Percentiles rank a stretch among this genome's conserved stretches.
phyloP scores from a whole-genome alignment of 2,888 invertebrate species.

The Listrodromus nycthemerus region DNA sequence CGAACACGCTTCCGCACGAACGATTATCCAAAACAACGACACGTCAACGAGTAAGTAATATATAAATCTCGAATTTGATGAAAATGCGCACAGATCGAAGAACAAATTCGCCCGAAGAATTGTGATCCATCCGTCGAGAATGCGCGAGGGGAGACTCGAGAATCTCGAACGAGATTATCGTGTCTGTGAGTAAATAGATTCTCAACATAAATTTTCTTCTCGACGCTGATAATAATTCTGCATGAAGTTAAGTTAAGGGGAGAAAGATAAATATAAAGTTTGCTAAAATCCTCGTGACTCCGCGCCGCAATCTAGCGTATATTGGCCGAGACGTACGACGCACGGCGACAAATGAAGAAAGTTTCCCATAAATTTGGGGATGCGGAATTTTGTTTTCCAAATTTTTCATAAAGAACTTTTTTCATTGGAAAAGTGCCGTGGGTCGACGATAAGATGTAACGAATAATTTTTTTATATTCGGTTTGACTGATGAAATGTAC shows the following conservation, averaged over 20 bases:
- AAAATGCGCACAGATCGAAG: not conserved
- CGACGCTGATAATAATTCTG: conserved; percentile 1
- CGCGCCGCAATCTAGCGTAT: not conserved
- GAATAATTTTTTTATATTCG: not conserved
- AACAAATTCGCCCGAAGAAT: not conserved
- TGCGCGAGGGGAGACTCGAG: not conserved
- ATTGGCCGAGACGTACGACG: not conserved
- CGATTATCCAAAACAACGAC: not conserved
- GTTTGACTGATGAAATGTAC: conserved; percentile 14
- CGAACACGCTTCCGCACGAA: not conserved
- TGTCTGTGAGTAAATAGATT: too few species aligned
- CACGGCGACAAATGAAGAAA: not conserved
- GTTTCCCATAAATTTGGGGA: not conserved
- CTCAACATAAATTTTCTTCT: not conserved
- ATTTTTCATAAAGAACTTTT: not conserved
- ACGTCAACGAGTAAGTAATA: not conserved
- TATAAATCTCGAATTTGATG: not conserved
- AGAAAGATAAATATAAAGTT: not conserved
- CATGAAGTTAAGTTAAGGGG: not conserved
- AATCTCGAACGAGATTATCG: not conserved
- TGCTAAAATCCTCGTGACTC: not conserved
- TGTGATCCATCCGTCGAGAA: not conserved
- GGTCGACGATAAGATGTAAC: not conserved
- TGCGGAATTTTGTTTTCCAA: not conserved
- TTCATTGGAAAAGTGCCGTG: not conserved